Base-by-base conservation (phyloP, 2,888 invertebrate species). In the Shargacucullia verbasci region DNA sequence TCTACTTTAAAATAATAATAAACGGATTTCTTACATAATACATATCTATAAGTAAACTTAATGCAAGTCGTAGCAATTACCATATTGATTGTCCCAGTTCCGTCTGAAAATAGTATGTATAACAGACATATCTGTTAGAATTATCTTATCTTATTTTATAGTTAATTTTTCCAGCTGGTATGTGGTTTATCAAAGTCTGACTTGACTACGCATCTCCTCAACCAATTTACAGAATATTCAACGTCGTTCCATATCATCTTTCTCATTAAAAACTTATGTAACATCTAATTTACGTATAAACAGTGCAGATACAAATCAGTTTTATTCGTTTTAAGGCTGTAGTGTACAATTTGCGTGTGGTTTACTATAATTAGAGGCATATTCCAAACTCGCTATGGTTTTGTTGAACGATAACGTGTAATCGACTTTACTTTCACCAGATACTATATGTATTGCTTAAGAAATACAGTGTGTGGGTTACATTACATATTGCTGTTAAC, bases 371-470 rank as follows among this genome's bases (percentile, higher is more conserved):
- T 59, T 63, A 63, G 40, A 68, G 54, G 46, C 57, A 53, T 59
- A 56, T 54, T 49, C 44, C 38, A 33, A 31, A 38, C 33, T 13
- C n/a, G 25, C 55, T 62, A 65, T 64, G 60, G 74, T 46, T 66
- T 59, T 68, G 56, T 53, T 43, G 55, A 50, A 44, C 73, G 60
- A 59, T 68, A 78, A 66, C 20, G 56, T 66, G 58, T 59, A 76
- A 72, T 65, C 61, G 63, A 62, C 59, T 48, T 59, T 47, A 80
- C 79, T 79, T 79, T 79, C 79, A 79, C 79, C 40, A 15, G 44
- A 48, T 20, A 20, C 48, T 56, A 41, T 56, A 41, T 15, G 57
- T 56, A 60, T 79, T 79, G 78, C 80, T 65, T 54, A 77, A 79
- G 56, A 61, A 44, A 58, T 65, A 57, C 45, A 9, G 7, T 7